Evolutionary conservation across 1,140 invertebrate species (phyloP).

Genomic region (Bombus vancouverensis): DNA sequence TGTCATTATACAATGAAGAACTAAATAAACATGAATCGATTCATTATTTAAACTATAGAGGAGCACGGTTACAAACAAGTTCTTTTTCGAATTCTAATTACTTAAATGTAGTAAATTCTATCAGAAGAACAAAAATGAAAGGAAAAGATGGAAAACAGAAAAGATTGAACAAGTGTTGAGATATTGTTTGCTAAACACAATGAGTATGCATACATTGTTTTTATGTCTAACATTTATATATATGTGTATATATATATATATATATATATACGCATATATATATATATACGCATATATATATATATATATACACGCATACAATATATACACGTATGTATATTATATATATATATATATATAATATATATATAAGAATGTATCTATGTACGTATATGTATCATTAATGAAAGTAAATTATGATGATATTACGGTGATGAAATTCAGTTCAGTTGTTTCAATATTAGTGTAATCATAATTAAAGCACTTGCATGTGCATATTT

Average conservation of each 20-base stretch:
- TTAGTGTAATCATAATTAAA: conserved; percentile 45
- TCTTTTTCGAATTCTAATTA: conserved; percentile 13
- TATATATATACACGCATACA: background rate
- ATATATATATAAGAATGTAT: conserved; percentile 1
- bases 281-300: conserved; percentile 29
- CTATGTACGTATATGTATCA: conserved; percentile 28
- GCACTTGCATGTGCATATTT: conserved; percentile 25
- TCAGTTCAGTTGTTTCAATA: conserved; percentile 57
- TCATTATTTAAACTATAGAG: conserved; percentile 20
- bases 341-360: background rate
- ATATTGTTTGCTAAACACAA: conserved; percentile 45
- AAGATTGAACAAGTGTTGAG: conserved; percentile 34
- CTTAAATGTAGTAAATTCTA: conserved; percentile 36
- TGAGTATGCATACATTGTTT: conserved; percentile 46
- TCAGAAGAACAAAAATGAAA: conserved; percentile 11
- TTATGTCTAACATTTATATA: conserved; percentile 38
- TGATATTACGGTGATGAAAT: conserved; percentile 38
- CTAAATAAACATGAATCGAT: conserved; percentile 12
- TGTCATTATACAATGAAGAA: background rate
- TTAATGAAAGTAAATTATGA: conserved; percentile 62
- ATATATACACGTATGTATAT: background rate
- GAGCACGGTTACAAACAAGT: conserved; percentile 23
- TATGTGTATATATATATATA: conserved; percentile 3
- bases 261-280: conserved; percentile 1
- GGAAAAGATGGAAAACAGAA: background rate